These are phyloP conservation scores for Drosophila cardini DNA, from an alignment of 1,140 invertebrate genomes.

Conservation along the genomic window DNA sequence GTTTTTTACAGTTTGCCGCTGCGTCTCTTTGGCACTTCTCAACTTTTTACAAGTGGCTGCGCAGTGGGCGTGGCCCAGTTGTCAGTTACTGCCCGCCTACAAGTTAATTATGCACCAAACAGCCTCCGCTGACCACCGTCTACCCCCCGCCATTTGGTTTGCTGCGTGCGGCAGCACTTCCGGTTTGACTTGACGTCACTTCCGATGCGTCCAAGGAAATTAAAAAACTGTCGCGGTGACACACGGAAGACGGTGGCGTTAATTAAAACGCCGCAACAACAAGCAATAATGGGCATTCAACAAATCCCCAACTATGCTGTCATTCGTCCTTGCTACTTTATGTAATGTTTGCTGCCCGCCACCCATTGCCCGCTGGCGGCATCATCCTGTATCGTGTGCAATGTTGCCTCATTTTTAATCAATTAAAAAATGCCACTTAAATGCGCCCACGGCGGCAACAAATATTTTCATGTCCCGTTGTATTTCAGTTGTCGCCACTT, in stretches of 20 bases:
- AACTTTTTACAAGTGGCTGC: constrained; percentile 52
- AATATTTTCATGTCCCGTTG: constrained; percentile 62
- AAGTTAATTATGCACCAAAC: constrained; percentile 72
- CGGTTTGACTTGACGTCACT: constrained; percentile 67
- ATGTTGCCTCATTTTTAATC: constrained; percentile 65
- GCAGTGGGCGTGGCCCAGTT: constrained; percentile 52
- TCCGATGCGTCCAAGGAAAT: constrained; percentile 69
- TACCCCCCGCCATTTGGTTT: constrained; percentile 48
- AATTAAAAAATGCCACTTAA: constrained; percentile 77
- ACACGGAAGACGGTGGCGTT: constrained; percentile 53
- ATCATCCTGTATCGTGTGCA: neutral
- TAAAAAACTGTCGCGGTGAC: constrained; percentile 67
- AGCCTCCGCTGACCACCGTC: too few species aligned
- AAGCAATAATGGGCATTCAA: constrained; percentile 39
- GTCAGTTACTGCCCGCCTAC: constrained; percentile 44
- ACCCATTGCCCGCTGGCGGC: too few species aligned
- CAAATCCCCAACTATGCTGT: constrained; percentile 13
- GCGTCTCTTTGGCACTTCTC: constrained; percentile 30
- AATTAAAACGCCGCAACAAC: constrained; percentile 63
- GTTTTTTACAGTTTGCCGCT: constrained; percentile 1
- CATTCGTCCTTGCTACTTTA: neutral
- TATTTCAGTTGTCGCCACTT: constrained; percentile 45
- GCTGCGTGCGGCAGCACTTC: constrained; percentile 65
- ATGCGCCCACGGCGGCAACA: constrained; percentile 41
- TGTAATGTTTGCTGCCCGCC: neutral